These are phyloP conservation scores for Ormyrus pomaceus DNA, from an alignment of 2,888 invertebrate genomes.

Conservation along the genomic window DNA sequence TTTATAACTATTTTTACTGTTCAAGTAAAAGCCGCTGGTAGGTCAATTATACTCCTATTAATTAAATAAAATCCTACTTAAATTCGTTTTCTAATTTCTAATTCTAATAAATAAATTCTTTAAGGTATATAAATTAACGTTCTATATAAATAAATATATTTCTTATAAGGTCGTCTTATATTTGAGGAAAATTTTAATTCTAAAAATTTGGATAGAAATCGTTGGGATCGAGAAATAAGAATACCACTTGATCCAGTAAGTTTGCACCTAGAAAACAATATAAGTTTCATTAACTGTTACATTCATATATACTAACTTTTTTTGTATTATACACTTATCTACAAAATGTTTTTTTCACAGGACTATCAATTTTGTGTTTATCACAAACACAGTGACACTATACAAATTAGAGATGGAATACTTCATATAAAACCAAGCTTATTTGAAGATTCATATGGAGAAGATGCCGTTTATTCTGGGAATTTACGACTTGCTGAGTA, in stretches of 20 bases:
- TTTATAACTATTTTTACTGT: too few relatives aligned
- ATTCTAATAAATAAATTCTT: too few relatives aligned
- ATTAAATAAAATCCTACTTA: constrained; percentile 32
- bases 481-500: constrained; percentile 65
- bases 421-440: constrained; percentile 66
- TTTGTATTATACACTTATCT: too few relatives aligned
- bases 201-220: constrained; percentile 53
- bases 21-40: too few relatives aligned
- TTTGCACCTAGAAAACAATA: constrained; percentile 10
- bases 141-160: neutral
- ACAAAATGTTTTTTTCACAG: constrained; percentile 57
- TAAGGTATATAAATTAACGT: neutral
- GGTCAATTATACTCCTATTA: constrained; percentile 33
- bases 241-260: constrained; percentile 67
- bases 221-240: constrained; percentile 66
- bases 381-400: constrained; percentile 63
- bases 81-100: too few relatives aligned
- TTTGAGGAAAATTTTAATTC: constrained; percentile 81
- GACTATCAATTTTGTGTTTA: constrained; percentile 72
- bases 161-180: constrained; percentile 67
- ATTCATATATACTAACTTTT: neutral
- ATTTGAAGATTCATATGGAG: constrained; percentile 67
- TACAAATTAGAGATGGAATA: constrained; percentile 61
- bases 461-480: constrained; percentile 63
- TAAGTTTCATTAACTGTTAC: neutral